phyloP scores from a whole-genome alignment of 2,888 invertebrate genomes.

The Netelia virgata region DNA sequence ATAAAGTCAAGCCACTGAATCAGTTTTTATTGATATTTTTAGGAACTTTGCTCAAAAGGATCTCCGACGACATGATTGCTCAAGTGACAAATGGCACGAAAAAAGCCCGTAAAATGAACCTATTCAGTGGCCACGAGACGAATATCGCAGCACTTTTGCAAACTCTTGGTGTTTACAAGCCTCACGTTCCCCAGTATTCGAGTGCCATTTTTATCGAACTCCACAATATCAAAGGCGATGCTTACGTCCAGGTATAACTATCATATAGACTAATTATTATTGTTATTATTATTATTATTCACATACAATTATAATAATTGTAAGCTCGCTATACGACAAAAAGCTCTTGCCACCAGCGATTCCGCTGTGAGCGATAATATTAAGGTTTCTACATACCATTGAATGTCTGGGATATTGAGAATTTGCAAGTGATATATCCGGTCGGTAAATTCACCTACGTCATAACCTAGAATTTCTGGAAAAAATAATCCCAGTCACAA shows the following conservation, averaged over 20 bases:
- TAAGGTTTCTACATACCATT: too few species aligned
- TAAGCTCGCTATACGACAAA: too few species aligned
- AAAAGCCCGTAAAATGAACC: slow-evolving; percentile 71
- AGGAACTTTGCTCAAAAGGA: slow-evolving; percentile 69
- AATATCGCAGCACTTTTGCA: slow-evolving; percentile 85
- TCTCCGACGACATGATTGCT: slow-evolving; percentile 59
- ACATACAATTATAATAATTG: not conserved
- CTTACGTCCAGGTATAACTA: slow-evolving; percentile 80
- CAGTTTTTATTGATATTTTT: slow-evolving; percentile 32
- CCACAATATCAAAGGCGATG: slow-evolving; percentile 78
- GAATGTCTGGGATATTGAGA: too few species aligned
- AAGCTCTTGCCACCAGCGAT: too few species aligned
- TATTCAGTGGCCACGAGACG: slow-evolving; percentile 80
- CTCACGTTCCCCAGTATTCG: slow-evolving; percentile 87
- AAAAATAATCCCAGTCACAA: too few species aligned
- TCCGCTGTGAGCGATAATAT: too few species aligned
- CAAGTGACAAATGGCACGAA: slow-evolving; percentile 21
- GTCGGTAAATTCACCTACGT: too few species aligned
- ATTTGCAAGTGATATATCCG: too few species aligned
- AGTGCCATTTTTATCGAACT: slow-evolving; percentile 86
- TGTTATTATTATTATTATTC: not conserved
- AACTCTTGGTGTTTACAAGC: slow-evolving; percentile 86
- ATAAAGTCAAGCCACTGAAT: slow-evolving; percentile 70
- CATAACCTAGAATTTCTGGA: too few species aligned
- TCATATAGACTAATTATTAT: not conserved